Percentiles rank a stretch among this genome's conserved stretches.
Conservation (phyloP, 2,113 vertebrate genomes). For the Sus scrofa region DNA sequence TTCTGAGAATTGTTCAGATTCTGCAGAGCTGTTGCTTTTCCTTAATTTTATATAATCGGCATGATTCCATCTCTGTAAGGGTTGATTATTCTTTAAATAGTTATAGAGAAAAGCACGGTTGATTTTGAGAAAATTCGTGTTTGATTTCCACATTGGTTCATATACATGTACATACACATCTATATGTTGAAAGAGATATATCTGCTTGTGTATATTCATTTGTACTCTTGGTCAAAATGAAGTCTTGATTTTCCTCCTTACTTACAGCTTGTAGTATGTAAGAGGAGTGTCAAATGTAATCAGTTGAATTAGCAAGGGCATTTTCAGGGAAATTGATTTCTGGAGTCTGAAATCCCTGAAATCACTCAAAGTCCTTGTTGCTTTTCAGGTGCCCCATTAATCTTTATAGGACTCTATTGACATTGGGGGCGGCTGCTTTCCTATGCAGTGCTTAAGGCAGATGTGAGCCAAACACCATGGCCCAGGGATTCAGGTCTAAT, state of each 20-base stretch:
- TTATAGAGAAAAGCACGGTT: background rate
- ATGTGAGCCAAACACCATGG: conserved; percentile 65
- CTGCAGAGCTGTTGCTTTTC: background rate
- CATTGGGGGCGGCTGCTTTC: conserved; percentile 76
- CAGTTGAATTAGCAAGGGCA: conserved; percentile 88
- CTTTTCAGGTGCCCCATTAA: conserved; percentile 88
- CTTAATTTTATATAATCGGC: conserved; percentile 33
- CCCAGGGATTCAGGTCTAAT: conserved; percentile 74
- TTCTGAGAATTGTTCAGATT: no score
- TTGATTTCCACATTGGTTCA: background rate
- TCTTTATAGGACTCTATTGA: conserved; percentile 87
- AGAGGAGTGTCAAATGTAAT: conserved; percentile 84
- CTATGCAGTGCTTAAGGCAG: conserved; percentile 66
- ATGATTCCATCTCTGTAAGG: conserved; percentile 62
- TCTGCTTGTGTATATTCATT: background rate
- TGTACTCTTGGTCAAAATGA: conserved; percentile 17
- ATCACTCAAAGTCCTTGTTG: conserved; percentile 87
- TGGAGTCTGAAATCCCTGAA: conserved; percentile 87
- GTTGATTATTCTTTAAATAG: conserved; percentile 67
- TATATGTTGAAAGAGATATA: background rate
- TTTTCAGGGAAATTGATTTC: conserved; percentile 91
- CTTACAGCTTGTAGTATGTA: conserved; percentile 62
- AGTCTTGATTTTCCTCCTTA: conserved; percentile 56
- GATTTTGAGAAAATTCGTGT: background rate
- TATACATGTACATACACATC: accelerated